Conservation (phyloP, 2,113 vertebrate species). For the Xenotilapia caudafasciata region DNA sequence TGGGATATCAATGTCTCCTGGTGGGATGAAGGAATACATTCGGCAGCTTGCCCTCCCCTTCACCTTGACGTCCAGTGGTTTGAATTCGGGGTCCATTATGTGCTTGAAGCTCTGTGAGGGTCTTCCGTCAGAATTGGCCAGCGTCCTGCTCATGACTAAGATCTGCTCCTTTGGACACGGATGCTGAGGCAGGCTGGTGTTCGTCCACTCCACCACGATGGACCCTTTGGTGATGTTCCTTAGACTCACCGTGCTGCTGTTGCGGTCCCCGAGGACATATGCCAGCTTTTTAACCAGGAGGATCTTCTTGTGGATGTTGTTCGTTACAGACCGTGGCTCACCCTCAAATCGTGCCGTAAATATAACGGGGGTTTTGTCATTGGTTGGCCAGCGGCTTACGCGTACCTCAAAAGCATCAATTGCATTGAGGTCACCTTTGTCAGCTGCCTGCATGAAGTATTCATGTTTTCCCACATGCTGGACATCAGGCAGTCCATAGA, state of each 20-base stretch:
- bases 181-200: slow-evolving; percentile 84
- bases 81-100: slow-evolving; percentile 86
- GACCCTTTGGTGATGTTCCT: slow-evolving; percentile 87
- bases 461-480: slow-evolving; percentile 86
- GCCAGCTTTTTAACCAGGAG: slow-evolving; percentile 91
- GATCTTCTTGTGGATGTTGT: slow-evolving; percentile 89
- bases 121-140: slow-evolving; percentile 73
- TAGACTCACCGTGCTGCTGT: slow-evolving; percentile 88
- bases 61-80: slow-evolving; percentile 75
- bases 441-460: slow-evolving; percentile 93
- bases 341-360: slow-evolving; percentile 84
- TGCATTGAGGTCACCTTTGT: slow-evolving; percentile 84
- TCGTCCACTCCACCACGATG: slow-evolving; percentile 91
- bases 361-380: slow-evolving; percentile 79
- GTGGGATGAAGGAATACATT: slow-evolving; percentile 82
- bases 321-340: slow-evolving; percentile 75
- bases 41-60: slow-evolving; percentile 80
- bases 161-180: slow-evolving; percentile 91
- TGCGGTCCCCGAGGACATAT: slow-evolving; percentile 84
- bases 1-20: slow-evolving; percentile 45
- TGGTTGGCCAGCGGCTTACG: slow-evolving; percentile 79
- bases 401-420: slow-evolving; percentile 95
- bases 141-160: slow-evolving; percentile 73
- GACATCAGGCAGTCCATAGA: slow-evolving; percentile 87
- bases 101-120: slow-evolving; percentile 71